Conservation (phyloP, 2,797 vertebrate genomes). For the Phalanger gymnotis region DNA sequence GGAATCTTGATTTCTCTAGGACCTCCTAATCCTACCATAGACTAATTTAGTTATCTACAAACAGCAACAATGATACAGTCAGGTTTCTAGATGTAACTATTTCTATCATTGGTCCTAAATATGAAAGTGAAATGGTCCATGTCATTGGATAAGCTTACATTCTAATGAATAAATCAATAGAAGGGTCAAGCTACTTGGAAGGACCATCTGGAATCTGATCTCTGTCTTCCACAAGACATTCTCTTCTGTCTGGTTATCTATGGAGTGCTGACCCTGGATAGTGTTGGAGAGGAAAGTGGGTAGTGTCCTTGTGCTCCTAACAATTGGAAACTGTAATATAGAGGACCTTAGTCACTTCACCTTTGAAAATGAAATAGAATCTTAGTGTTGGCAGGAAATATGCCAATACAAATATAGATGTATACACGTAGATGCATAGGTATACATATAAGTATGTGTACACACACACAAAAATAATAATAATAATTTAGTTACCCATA, state of each 20-base stretch:
- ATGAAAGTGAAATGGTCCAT: neutral
- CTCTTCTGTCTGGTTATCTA: neutral
- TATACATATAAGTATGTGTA: neutral
- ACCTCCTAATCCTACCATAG: neutral
- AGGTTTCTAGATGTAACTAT: neutral
- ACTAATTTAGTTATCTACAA: neutral
- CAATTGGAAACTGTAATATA: neutral
- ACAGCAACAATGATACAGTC: neutral
- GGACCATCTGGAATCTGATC: neutral
- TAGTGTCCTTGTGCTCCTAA: neutral
- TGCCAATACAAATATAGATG: neutral
- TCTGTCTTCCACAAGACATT: neutral
- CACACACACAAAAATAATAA: neutral
- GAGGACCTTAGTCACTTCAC: neutral
- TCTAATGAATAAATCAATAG: neutral
- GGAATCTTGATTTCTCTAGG: neutral
- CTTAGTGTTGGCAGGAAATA: neutral
- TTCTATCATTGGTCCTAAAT: neutral
- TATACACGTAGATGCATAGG: neutral
- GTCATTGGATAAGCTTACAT: neutral
- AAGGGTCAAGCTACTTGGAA: neutral
- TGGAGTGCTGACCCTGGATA: neutral
- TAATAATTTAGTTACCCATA: neutral
- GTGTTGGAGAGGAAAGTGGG: neutral
- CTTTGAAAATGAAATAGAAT: conserved; percentile 11